Percentiles rank a stretch among this genome's conserved stretches.
Evolutionary conservation across 2,797 vertebrate species (phyloP).

Genomic region (Diplodus puntazzo): DNA sequence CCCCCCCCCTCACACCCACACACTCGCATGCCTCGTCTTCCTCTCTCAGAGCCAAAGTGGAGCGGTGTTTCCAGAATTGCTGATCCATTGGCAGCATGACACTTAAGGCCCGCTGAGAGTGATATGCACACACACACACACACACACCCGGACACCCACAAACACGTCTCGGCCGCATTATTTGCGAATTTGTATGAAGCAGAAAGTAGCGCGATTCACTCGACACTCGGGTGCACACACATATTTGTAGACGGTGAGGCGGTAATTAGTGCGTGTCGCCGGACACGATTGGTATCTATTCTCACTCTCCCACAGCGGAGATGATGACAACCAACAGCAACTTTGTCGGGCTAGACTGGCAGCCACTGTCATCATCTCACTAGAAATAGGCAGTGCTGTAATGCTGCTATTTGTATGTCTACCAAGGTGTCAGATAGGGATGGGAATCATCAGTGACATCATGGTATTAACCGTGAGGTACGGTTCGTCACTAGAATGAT

Average conservation of each 20-base stretch:
- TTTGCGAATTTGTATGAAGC: conserved; percentile 3
- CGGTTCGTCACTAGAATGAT: background rate
- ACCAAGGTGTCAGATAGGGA: conserved; percentile 8
- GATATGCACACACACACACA: conserved; percentile 40
- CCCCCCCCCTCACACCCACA: conserved; percentile 15
- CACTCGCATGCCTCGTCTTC: conserved; percentile 65
- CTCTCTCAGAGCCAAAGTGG: conserved; percentile 60
- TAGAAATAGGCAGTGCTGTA: conserved; percentile 47
- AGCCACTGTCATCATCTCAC: conserved; percentile 48
- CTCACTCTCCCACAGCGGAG: conserved; percentile 18
- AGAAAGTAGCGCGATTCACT: conserved; percentile 8
- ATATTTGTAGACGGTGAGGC: conserved; percentile 25
- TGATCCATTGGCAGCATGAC: conserved; percentile 72
- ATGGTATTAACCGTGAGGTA: conserved; percentile 5
- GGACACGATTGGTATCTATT: conserved; percentile 45
- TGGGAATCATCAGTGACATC: background rate
- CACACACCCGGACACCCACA: conserved; percentile 5
- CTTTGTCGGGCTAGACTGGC: conserved; percentile 42
- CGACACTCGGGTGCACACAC: background rate
- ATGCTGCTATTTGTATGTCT: conserved; percentile 41
- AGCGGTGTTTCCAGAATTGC: conserved; percentile 66
- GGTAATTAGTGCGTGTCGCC: conserved; percentile 22
- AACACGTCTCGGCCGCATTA: conserved; percentile 6
- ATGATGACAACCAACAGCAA: conserved; percentile 59
- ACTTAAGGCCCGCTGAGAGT: conserved; percentile 59